Evolutionary conservation across 1,140 invertebrate genomes (phyloP).

Genomic region (Muscidifurax raptorellus): DNA sequence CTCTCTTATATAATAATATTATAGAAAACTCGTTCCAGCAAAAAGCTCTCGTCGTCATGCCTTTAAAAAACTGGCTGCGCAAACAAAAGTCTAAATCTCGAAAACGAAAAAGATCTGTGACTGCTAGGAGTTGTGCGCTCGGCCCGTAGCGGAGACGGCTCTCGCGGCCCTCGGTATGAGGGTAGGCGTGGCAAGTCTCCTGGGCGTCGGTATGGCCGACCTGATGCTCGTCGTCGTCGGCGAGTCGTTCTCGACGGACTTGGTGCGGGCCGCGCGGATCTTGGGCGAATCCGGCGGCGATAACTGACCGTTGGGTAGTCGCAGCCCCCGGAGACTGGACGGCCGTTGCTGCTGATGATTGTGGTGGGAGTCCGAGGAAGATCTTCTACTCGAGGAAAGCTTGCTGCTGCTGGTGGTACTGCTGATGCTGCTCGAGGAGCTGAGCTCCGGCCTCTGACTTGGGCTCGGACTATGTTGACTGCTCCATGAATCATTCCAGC

Average conservation of each 20-base stretch:
- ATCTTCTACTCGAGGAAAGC: slow-evolving; percentile 46
- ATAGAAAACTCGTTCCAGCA: neutral
- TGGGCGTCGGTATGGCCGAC: slow-evolving; percentile 67
- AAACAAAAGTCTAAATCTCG: slow-evolving; percentile 1
- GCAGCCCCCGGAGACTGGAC: neutral
- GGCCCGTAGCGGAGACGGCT: slow-evolving; percentile 59
- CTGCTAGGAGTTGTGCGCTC: slow-evolving; percentile 59
- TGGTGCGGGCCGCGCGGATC: slow-evolving; percentile 17
- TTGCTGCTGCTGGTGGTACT: slow-evolving; percentile 2
- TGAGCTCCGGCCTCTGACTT: neutral
- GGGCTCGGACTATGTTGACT: slow-evolving; percentile 54
- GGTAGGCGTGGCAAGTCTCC: slow-evolving; percentile 61
- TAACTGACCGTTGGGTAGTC: neutral
- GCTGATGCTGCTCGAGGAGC: slow-evolving; percentile 23
- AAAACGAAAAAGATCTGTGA: slow-evolving; percentile 16
- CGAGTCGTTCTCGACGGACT: slow-evolving; percentile 52
- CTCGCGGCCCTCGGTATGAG: slow-evolving; percentile 63
- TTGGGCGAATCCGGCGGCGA: slow-evolving; percentile 11
- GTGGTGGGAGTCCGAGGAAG: slow-evolving; percentile 23
- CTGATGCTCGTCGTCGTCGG: slow-evolving; percentile 50
- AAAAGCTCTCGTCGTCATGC: neutral
- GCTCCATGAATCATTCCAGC: slow-evolving; percentile 70
- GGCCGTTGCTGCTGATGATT: slow-evolving; percentile 18
- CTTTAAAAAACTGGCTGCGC: no score
- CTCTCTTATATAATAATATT: no score